Evolutionary conservation across 2,888 invertebrate genomes (phyloP).

Genomic region (Spatulosminthurus flaviceps): DNA sequence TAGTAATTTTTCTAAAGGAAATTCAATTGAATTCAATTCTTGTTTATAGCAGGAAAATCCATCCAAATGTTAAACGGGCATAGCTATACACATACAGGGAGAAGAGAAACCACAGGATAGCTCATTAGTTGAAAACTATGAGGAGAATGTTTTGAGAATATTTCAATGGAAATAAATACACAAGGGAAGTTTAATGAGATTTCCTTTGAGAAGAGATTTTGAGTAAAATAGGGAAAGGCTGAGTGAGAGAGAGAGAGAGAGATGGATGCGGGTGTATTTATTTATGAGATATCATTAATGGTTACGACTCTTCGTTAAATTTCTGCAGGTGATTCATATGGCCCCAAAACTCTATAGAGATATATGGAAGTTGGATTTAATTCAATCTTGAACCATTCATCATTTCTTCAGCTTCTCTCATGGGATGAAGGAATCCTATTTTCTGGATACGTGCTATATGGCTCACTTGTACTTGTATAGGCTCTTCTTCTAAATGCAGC

Average conservation of each 20-base stretch:
- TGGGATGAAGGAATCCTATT: neutral
- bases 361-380: neutral
- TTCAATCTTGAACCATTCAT: constrained; percentile 6
- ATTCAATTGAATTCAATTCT: too few species aligned
- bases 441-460: too few species aligned
- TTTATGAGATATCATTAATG: constrained; percentile 9
- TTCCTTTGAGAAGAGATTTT: neutral
- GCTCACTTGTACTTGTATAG: neutral
- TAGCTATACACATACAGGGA: neutral
- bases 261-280: constrained; percentile 6
- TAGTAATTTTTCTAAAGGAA: too few species aligned
- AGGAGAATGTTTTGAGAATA: neutral
- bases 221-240: too few species aligned
- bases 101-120: constrained; percentile 1
- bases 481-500: too few species aligned
- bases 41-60: too few species aligned
- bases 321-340: neutral
- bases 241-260: too few species aligned
- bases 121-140: constrained; percentile 1
- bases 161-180: neutral
- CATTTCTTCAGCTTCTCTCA: neutral
- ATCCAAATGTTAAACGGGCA: too few species aligned
- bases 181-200: neutral
- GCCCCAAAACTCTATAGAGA: neutral
- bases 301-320: neutral